Base-by-base conservation (phyloP, 2,113 vertebrate species). In the Calyptommatus sinebrachiatus region DNA sequence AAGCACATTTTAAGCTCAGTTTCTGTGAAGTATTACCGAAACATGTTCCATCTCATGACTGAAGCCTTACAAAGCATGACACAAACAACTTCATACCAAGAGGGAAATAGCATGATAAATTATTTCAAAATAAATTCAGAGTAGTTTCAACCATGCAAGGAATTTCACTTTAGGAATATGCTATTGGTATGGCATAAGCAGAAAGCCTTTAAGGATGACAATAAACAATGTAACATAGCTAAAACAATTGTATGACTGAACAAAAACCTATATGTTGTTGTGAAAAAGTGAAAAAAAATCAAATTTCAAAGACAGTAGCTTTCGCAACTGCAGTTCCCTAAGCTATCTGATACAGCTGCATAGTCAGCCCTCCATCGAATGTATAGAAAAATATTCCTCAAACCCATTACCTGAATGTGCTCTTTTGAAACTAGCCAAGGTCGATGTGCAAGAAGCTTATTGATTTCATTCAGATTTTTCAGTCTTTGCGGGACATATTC, bases 361-460 rank as follows among this genome's bases (percentile, higher is more conserved):
- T 3, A 57, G 35, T 16, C 50, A 50, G 18, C 12, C 53, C 53
- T 18, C 50, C 50, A 50, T 67, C 70, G 1, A 10, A 79, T 71
- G 78, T 74, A 76, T 69, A 82, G 50, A 7, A 0, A 18, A 31
- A 26, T 21, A 48, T 46, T 77, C 68, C 72, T 45, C 50, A 70
- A 68, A 76, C 73, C 80, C 63, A 26, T 80, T 94, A 97, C 96
- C 96, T 96, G 95, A 89, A 97, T 97, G 88, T 97, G 96, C 81
- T 96, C 96, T 92, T 97, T 96, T 0, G 95, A 96, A 90, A 97
- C 94, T 21, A 97, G 93, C 96, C 96, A 97, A 53, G 96, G 96
- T 70, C 95, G 93, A 88, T 97, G 96, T 67, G 96, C 96, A 76
- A 97, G 95, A 84, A 97, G 93, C 83, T 97, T 97, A 86, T 97